A percentile compares a stretch with the other conserved stretches of the same genome.
Conservation (phyloP, 2,888 invertebrate genomes). For the Crossocerus cetratus region DNA sequence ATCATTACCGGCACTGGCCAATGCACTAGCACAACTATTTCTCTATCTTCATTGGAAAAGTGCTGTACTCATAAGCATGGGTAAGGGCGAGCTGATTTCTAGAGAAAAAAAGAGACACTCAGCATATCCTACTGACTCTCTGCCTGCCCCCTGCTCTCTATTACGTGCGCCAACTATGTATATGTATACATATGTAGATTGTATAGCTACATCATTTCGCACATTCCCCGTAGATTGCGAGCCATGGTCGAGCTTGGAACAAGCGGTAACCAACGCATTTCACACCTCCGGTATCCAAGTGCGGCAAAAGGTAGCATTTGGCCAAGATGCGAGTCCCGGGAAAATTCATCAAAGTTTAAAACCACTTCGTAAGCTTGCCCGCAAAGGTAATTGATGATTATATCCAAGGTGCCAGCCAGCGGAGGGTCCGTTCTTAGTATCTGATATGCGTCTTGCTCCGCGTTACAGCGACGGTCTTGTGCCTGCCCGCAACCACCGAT, state of each 20-base stretch:
- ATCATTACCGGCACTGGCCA: constrained; percentile 77
- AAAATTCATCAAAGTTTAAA: constrained; percentile 29
- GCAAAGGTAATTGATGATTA: constrained; percentile 18
- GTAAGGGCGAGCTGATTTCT: too few relatives aligned
- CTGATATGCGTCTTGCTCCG: background rate
- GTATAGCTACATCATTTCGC: too few relatives aligned
- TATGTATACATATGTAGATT: too few relatives aligned
- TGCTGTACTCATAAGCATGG: constrained; percentile 78
- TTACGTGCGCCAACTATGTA: background rate
- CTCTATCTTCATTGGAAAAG: constrained; percentile 79
- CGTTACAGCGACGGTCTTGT: constrained; percentile 78
- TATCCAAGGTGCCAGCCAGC: too few relatives aligned
- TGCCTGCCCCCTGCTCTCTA: background rate
- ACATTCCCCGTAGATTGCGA: constrained; percentile 77
- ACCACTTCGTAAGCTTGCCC: constrained; percentile 76
- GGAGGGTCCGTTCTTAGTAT: background rate
- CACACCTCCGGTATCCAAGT: constrained; percentile 79
- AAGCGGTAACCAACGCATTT: constrained; percentile 78
- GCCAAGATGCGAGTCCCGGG: constrained; percentile 71
- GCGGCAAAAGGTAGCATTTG: constrained; percentile 78
- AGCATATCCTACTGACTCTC: too few relatives aligned
- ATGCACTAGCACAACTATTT: constrained; percentile 77
- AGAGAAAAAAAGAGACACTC: too few relatives aligned
- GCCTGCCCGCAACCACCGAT: constrained; percentile 77
- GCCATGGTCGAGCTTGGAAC: constrained; percentile 79